Percentiles rank a stretch among this genome's conserved stretches.
Conservation (phyloP, 2,113 vertebrate species). For the Danionella cerebrum region DNA sequence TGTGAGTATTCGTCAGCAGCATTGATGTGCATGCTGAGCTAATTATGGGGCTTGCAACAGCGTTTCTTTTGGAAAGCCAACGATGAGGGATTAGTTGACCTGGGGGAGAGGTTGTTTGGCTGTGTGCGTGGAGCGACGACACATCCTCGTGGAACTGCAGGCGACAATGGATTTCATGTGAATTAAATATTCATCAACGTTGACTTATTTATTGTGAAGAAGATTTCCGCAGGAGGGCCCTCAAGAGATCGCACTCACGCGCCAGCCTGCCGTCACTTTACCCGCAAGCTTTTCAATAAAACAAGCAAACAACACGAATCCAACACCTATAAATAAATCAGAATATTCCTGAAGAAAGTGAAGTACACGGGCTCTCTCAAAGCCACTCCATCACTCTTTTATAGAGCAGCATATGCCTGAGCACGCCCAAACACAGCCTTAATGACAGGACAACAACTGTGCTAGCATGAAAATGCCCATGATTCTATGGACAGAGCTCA, state of each 20-base stretch:
- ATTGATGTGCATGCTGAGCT: neutral
- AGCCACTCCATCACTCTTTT: constrained; percentile 65
- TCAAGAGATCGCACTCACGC: constrained; percentile 60
- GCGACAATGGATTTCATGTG: constrained; percentile 57
- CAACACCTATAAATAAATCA: constrained; percentile 71
- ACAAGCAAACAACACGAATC: constrained; percentile 76
- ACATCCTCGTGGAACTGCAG: constrained; percentile 47
- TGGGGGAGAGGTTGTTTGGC: constrained; percentile 19
- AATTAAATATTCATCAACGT: constrained; percentile 66
- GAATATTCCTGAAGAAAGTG: constrained; percentile 67
- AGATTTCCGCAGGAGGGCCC: constrained; percentile 60
- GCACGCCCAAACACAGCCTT: constrained; percentile 9
- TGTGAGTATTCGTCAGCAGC: neutral
- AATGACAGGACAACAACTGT: constrained; percentile 34
- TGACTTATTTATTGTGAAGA: constrained; percentile 65
- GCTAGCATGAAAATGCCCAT: constrained; percentile 12
- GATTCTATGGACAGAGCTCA: neutral
- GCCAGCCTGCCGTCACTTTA: constrained; percentile 60
- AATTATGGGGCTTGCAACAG: constrained; percentile 1
- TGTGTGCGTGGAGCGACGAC: constrained; percentile 40
- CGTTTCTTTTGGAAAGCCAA: neutral
- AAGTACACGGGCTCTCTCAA: constrained; percentile 55
- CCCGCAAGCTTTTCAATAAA: constrained; percentile 72
- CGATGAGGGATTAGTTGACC: neutral
- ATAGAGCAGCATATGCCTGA: constrained; percentile 43